These are phyloP conservation scores for Trichogramma pretiosum DNA, from an alignment of 1,140 invertebrate species.

Conservation along the genomic window DNA sequence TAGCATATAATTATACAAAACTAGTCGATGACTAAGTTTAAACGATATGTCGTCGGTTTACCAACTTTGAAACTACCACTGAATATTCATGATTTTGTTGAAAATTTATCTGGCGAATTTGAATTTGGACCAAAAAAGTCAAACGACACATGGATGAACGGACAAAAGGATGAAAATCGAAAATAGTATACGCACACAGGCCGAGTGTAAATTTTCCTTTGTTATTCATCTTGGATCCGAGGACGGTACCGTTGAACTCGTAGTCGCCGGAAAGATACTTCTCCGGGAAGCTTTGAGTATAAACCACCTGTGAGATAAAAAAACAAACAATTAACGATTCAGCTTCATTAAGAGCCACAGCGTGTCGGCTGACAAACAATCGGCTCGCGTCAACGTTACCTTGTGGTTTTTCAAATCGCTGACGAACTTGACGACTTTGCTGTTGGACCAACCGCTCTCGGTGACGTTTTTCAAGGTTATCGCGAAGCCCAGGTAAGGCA, in stretches of 20 bases:
- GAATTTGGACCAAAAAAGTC: no score
- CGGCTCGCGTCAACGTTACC: constrained; percentile 20
- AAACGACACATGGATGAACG: no score
- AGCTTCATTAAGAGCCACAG: background rate
- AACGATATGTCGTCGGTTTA: no score
- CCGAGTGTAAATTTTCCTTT: constrained; percentile 64
- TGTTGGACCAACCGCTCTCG: constrained; percentile 66
- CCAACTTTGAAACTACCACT: no score
- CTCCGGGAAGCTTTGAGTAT: constrained; percentile 73
- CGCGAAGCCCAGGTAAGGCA: constrained; percentile 54
- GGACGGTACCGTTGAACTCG: constrained; percentile 52
- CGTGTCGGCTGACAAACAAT: background rate
- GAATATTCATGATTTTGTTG: no score
- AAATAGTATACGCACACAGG: constrained; percentile 54
- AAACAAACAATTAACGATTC: background rate
- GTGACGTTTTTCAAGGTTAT: constrained; percentile 63
- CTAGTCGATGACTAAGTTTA: no score
- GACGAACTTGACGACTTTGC: constrained; percentile 65
- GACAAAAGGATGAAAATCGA: no score
- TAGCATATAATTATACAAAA: no score
- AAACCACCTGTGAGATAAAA: constrained; percentile 53
- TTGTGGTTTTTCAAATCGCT: constrained; percentile 39
- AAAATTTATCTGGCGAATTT: no score
- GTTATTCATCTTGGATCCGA: constrained; percentile 53
- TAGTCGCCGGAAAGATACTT: constrained; percentile 64